These are phyloP conservation scores for Myzus persicae DNA, from an alignment of 1,140 invertebrate species.

Conservation along the genomic window DNA sequence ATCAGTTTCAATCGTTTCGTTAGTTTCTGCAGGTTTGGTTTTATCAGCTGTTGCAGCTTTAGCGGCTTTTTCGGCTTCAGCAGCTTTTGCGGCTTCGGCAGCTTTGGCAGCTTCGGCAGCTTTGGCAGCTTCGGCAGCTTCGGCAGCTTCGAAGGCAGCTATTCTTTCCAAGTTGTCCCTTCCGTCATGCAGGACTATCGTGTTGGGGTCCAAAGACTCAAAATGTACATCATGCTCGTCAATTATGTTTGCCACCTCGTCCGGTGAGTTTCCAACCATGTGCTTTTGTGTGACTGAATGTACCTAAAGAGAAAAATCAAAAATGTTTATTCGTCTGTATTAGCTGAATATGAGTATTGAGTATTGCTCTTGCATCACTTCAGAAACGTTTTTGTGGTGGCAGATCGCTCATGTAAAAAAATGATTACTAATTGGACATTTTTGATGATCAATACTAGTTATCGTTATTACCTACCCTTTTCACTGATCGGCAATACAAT, in stretches of 20 bases:
- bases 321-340: neutral
- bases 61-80: too few species aligned
- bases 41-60: too few species aligned
- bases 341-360: neutral
- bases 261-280: neutral
- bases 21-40: neutral
- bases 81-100: neutral
- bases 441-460: neutral
- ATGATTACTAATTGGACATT: neutral
- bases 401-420: neutral
- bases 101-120: too few species aligned
- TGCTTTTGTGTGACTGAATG: neutral
- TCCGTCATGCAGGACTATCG: neutral
- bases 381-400: neutral
- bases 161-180: neutral
- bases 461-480: neutral
- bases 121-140: too few species aligned
- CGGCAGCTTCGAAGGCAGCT: neutral
- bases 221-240: neutral
- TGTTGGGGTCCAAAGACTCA: neutral
- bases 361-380: neutral
- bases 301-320: neutral
- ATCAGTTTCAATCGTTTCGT: neutral
- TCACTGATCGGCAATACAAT: neutral
- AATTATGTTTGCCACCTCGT: neutral